These are phyloP conservation scores for Parauchenoglanis punctatus DNA, from an alignment of 2,797 vertebrate genomes.

Conservation along the genomic window DNA sequence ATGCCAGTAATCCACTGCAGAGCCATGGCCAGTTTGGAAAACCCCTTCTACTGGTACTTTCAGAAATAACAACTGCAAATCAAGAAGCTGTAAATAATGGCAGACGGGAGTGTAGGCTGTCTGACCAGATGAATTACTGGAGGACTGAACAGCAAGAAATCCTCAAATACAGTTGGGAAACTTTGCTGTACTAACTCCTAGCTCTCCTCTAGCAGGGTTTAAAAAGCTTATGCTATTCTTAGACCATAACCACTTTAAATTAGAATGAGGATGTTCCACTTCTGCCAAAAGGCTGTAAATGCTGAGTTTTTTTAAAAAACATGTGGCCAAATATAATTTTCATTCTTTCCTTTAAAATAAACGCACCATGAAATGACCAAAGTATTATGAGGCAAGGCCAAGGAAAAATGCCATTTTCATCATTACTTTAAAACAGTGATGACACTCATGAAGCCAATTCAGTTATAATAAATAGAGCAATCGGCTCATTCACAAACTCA, in stretches of 20 bases:
- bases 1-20: neutral
- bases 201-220: neutral
- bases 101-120: neutral
- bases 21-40: neutral
- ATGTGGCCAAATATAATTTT: neutral
- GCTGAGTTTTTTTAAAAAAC: neutral
- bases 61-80: slow-evolving; percentile 6
- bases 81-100: slow-evolving; percentile 3
- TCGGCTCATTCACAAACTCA: slow-evolving; percentile 42
- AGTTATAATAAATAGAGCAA: slow-evolving; percentile 38
- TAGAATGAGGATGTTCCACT: slow-evolving; percentile 9
- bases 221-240: neutral
- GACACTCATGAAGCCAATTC: slow-evolving; percentile 42
- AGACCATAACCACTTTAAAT: neutral
- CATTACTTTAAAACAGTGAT: slow-evolving; percentile 40
- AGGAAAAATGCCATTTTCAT: slow-evolving; percentile 16
- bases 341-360: neutral
- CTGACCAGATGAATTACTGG: neutral
- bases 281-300: neutral
- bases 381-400: no score
- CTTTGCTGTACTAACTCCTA: neutral
- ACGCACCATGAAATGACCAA: slow-evolving; percentile 3
- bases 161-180: neutral
- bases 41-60: neutral
- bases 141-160: slow-evolving; percentile 3